These are phyloP conservation scores for Metopia argyrocephala DNA, from an alignment of 2,888 invertebrate species.

Conservation along the genomic window DNA sequence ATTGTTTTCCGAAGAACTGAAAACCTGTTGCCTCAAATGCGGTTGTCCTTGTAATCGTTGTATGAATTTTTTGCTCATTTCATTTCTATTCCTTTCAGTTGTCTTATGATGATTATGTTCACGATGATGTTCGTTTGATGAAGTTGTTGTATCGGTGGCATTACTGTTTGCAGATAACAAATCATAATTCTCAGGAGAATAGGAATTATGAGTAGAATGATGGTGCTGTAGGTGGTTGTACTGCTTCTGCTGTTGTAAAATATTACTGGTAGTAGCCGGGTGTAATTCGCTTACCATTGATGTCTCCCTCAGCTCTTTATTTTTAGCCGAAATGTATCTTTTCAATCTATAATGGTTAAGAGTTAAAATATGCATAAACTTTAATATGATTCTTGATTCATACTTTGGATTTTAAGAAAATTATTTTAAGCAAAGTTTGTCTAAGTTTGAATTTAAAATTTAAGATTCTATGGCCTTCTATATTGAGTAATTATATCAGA, in stretches of 20 bases:
- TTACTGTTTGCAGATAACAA: conserved; percentile 6
- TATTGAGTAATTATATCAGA: too few relatives aligned
- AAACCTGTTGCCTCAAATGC: conserved; percentile 20
- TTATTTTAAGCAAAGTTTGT: too few relatives aligned
- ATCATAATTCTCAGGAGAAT: neutral
- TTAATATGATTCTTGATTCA: neutral
- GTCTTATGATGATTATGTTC: conserved; percentile 1
- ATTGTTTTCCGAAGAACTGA: conserved; percentile 3
- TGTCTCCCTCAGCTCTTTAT: neutral
- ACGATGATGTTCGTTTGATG: conserved; percentile 8
- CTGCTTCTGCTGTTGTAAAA: conserved; percentile 5
- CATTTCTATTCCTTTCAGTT: conserved; percentile 23
- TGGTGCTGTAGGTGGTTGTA: neutral
- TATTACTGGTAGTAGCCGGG: conserved; percentile 3
- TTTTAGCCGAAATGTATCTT: conserved; percentile 21
- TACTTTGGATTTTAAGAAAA: neutral
- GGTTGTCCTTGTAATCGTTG: conserved; percentile 31
- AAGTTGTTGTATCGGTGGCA: neutral
- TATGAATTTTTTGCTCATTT: conserved; percentile 12
- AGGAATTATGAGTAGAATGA: neutral
- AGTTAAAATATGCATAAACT: neutral
- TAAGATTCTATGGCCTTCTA: too few relatives aligned
- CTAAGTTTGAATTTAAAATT: too few relatives aligned
- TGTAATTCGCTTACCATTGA: neutral
- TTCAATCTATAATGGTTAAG: conserved; percentile 52